These are phyloP conservation scores for Misgurnus anguillicaudatus DNA, from an alignment of 2,113 vertebrate genomes.

Conservation along the genomic window DNA sequence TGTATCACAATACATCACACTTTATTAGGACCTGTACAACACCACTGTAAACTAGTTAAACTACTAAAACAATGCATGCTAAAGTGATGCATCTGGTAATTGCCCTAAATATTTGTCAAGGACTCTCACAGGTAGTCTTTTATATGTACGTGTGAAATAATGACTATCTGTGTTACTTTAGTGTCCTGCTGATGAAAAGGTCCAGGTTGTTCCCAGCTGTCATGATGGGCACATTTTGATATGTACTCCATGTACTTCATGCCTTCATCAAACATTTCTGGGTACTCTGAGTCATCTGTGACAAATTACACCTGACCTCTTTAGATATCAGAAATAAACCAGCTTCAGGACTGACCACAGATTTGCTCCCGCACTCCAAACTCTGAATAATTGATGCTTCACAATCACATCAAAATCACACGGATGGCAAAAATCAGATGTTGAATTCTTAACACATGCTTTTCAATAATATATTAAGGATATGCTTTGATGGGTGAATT, in stretches of 20 bases:
- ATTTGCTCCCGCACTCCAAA: background rate
- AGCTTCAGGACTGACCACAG: background rate
- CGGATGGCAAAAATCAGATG: conserved; percentile 13
- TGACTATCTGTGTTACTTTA: conserved; percentile 31
- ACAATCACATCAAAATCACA: conserved; percentile 18
- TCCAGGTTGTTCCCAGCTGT: conserved; percentile 43
- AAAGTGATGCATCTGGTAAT: too few species aligned
- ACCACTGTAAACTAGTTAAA: too few species aligned
- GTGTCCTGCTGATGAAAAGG: conserved; percentile 6
- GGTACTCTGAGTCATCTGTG: background rate
- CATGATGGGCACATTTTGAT: conserved; percentile 28
- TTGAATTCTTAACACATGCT: conserved; percentile 3
- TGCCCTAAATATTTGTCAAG: background rate
- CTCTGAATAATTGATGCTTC: conserved; percentile 13
- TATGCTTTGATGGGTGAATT: conserved; percentile 17
- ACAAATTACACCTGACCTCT: conserved; percentile 8
- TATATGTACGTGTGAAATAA: conserved; percentile 21
- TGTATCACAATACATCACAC: background rate
- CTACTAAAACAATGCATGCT: too few species aligned
- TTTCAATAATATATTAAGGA: conserved; percentile 23
- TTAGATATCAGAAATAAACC: conserved; percentile 2
- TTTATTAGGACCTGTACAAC: too few species aligned
- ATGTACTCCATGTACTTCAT: conserved; percentile 14
- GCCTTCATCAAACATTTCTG: background rate
- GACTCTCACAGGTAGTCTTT: conserved; percentile 4